Evolutionary conservation across 2,888 invertebrate species (phyloP).

Genomic region (Phyllotreta striolata): DNA sequence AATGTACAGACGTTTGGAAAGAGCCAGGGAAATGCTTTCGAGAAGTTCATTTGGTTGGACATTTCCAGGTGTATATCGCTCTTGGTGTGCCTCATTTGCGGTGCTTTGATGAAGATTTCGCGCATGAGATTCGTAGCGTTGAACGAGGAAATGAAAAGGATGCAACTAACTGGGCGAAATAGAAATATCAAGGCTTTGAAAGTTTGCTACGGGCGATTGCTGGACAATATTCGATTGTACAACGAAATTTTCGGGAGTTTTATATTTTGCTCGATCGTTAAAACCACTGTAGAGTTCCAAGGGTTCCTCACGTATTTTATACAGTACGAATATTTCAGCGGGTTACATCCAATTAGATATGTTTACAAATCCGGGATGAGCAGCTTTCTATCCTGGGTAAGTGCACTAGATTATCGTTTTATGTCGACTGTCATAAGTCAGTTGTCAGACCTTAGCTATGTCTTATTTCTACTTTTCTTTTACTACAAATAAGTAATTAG

Average conservation of each 20-base stretch:
- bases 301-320: not conserved
- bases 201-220: not conserved
- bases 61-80: not conserved
- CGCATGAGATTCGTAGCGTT: not conserved
- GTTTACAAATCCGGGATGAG: too few species aligned
- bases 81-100: not conserved
- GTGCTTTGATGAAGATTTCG: not conserved
- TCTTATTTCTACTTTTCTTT: too few species aligned
- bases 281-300: not conserved
- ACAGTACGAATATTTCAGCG: too few species aligned
- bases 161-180: not conserved
- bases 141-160: not conserved
- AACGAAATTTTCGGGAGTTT: conserved; percentile 4
- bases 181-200: not conserved
- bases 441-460: too few species aligned
- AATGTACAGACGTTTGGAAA: too few species aligned
- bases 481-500: too few species aligned
- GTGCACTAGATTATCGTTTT: too few species aligned
- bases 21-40: not conserved
- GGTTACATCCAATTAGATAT: too few species aligned
- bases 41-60: not conserved
- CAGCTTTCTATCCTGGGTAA: too few species aligned
- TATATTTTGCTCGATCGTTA: not conserved
- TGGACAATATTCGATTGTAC: not conserved
- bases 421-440: too few species aligned